A percentile compares a stretch with the other conserved stretches of the same genome.
Evolutionary conservation across 2,113 vertebrate genomes (phyloP).

Genomic region (Hemibates koningsi): DNA sequence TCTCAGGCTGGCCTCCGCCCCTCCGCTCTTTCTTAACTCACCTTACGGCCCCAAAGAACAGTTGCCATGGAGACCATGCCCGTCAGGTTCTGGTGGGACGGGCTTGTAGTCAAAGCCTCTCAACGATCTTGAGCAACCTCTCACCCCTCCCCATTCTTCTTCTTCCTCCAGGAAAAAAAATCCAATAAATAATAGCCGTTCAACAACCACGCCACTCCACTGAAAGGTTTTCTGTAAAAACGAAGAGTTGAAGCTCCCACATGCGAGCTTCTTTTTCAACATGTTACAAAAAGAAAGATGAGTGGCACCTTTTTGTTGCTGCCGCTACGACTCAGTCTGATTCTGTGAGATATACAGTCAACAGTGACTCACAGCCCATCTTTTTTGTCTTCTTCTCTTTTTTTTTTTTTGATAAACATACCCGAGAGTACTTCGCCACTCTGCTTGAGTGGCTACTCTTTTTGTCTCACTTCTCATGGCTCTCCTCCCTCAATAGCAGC

Average conservation of each 20-base stretch:
- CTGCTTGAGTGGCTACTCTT: neutral
- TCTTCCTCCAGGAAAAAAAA: neutral
- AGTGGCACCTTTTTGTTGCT: neutral
- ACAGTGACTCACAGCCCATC: neutral
- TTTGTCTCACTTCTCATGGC: neutral
- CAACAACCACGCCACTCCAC: neutral
- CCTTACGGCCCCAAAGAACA: slow-evolving; percentile 39
- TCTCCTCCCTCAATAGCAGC: neutral
- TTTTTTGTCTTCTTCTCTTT: neutral
- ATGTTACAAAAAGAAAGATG: neutral
- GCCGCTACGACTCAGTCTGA: neutral
- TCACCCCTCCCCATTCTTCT: slow-evolving; percentile 30
- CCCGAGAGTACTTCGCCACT: neutral
- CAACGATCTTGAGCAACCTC: slow-evolving; percentile 32
- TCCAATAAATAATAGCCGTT: neutral
- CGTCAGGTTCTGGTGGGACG: slow-evolving; percentile 26
- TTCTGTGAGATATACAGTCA: neutral
- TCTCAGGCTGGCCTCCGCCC: neutral
- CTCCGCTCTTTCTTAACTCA: slow-evolving; percentile 4
- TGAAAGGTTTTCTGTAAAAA: neutral
- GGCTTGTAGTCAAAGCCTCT: slow-evolving; percentile 46
- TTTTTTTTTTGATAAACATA: neutral
- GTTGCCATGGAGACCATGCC: slow-evolving; percentile 64
- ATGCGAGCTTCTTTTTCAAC: neutral
- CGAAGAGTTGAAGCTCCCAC: neutral